Evolutionary conservation across 2,797 vertebrate genomes (phyloP).

Genomic region (Eospalax fontanierii): DNA sequence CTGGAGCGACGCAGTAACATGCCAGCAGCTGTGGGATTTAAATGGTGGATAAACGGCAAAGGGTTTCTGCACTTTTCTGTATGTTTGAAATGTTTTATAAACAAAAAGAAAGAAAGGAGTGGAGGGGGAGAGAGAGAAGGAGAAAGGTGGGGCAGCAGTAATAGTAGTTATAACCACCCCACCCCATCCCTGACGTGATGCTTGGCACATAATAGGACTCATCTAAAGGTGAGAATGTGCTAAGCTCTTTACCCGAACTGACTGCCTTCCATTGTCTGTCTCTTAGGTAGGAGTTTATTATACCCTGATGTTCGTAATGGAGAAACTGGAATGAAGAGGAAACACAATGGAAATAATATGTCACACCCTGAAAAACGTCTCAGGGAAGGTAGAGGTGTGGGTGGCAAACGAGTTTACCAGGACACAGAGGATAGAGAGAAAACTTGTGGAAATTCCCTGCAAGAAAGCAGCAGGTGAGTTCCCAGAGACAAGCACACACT

Average conservation of each 20-base stretch:
- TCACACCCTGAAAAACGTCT: no score
- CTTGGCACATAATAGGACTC: neutral
- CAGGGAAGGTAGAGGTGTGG: neutral
- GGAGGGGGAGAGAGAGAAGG: neutral
- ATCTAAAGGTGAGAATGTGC: neutral
- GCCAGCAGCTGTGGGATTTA: conserved; percentile 19
- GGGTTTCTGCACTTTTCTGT: neutral
- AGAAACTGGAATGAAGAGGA: neutral
- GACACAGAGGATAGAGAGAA: neutral
- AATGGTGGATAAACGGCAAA: conserved; percentile 13
- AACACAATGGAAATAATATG: neutral
- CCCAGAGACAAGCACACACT: neutral
- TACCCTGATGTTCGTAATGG: neutral
- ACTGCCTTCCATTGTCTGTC: no score
- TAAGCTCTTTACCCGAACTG: neutral
- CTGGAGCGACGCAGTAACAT: neutral
- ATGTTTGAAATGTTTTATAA: conserved; percentile 23
- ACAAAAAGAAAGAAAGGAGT: neutral
- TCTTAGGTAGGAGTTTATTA: neutral
- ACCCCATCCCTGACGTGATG: no score
- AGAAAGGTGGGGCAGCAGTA: no score
- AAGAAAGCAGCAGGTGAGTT: neutral
- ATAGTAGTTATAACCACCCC: neutral
- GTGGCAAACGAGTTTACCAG: neutral
- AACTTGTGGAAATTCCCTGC: neutral